Conservation (phyloP, 2,888 invertebrate species). For the Entomobrya proxima region DNA sequence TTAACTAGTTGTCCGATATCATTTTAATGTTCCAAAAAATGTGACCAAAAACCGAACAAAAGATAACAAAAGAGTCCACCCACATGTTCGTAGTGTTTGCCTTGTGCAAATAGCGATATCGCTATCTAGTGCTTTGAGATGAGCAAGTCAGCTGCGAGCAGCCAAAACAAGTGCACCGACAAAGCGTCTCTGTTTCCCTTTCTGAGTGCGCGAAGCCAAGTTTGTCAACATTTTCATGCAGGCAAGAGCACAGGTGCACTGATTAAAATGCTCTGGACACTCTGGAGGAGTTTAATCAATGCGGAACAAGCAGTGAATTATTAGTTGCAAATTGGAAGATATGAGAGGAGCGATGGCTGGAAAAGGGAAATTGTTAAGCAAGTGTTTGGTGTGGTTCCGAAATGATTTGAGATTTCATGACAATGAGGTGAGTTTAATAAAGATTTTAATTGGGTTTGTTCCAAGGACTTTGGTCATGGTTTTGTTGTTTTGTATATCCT, state of each 20-base stretch:
- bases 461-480: neutral
- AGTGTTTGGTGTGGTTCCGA: conserved; percentile 64
- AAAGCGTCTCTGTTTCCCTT: neutral
- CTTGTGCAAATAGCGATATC: too few relatives aligned
- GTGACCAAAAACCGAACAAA: too few relatives aligned
- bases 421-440: conserved; percentile 70
- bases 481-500: neutral
- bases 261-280: too few relatives aligned
- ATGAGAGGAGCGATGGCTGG: neutral
- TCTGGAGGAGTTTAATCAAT: too few relatives aligned
- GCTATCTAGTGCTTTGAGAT: neutral
- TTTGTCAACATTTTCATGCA: neutral
- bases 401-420: conserved; percentile 74
- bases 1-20: too few relatives aligned
- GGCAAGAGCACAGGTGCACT: too few relatives aligned
- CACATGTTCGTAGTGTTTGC: neutral
- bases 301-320: too few relatives aligned
- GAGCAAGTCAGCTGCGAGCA: neutral
- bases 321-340: neutral
- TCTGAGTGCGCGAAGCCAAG: neutral
- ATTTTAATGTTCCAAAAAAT: too few relatives aligned
- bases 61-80: too few relatives aligned
- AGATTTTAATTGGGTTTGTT: neutral
- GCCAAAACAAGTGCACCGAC: neutral
- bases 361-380: neutral